These are phyloP conservation scores for Mustelus asterias DNA, from an alignment of 2,113 vertebrate genomes.

Conservation along the genomic window DNA sequence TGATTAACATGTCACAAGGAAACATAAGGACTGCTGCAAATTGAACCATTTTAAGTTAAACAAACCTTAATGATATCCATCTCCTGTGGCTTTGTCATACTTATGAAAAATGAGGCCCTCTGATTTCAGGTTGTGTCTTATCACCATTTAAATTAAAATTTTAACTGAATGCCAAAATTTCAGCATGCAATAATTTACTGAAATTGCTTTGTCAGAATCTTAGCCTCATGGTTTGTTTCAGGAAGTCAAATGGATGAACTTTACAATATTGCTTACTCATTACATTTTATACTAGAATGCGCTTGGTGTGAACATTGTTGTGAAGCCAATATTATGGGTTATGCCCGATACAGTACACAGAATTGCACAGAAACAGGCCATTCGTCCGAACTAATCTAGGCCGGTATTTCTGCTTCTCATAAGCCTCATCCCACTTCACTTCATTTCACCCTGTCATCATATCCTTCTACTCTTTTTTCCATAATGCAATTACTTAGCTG, in stretches of 20 bases:
- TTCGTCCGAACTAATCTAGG: not conserved
- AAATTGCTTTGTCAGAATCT: not conserved
- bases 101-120: not conserved
- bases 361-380: not conserved
- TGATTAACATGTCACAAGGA: not conserved
- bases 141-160: not conserved
- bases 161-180: not conserved
- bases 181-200: not conserved
- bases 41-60: not conserved
- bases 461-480: not conserved
- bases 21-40: slow-evolving; percentile 8
- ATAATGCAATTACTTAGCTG: not conserved
- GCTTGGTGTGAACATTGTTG: not conserved
- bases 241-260: not conserved
- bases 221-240: not conserved
- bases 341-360: not conserved
- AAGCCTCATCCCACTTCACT: not conserved
- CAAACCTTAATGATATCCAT: not conserved
- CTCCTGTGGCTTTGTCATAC: not conserved
- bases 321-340: not conserved
- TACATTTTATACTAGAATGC: not conserved
- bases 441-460: not conserved
- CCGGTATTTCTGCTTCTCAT: not conserved
- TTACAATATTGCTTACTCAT: not conserved
- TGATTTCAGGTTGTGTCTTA: not conserved